Percentiles rank a stretch among this genome's conserved stretches.
Evolutionary conservation across 1,140 invertebrate genomes (phyloP).

Genomic region (Eubasilissa regina): DNA sequence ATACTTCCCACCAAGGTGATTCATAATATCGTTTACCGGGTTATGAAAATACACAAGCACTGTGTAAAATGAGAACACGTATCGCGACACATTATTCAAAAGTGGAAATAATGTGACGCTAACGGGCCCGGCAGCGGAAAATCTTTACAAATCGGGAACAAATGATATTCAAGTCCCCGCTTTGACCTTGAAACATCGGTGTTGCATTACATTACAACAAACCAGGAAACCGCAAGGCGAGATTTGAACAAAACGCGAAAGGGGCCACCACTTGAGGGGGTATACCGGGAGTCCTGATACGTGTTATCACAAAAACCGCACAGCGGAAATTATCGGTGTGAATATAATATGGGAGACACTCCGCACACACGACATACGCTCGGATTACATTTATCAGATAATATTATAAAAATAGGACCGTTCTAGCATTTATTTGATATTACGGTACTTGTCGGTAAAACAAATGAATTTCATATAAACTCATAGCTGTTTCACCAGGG

Average conservation of each 20-base stretch:
- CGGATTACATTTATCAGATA: too few species aligned
- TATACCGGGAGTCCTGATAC: background rate
- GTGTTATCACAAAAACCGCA: slow-evolving; percentile 12
- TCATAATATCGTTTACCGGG: background rate
- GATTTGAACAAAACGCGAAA: background rate
- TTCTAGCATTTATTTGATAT: too few species aligned
- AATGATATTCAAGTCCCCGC: background rate
- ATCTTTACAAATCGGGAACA: slow-evolving; percentile 23
- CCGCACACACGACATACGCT: too few species aligned
- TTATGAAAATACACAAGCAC: slow-evolving; percentile 11
- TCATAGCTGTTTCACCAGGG: too few species aligned
- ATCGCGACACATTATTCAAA: background rate
- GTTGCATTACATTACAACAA: background rate
- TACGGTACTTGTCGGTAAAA: too few species aligned
- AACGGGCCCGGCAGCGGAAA: slow-evolving; percentile 11
- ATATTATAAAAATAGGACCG: too few species aligned
- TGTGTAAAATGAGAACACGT: slow-evolving; percentile 12
- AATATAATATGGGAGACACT: too few species aligned
- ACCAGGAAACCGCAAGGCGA: background rate
- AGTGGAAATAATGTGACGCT: background rate
- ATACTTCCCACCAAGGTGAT: slow-evolving; percentile 23
- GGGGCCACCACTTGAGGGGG: background rate
- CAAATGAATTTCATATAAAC: too few species aligned
- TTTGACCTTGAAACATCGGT: background rate
- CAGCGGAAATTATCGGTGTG: too few species aligned